Percentiles rank a stretch among this genome's conserved stretches.
These are phyloP conservation scores for Notarius lentiginosus DNA, from an alignment of 2,113 vertebrate species.

Conservation along the genomic window DNA sequence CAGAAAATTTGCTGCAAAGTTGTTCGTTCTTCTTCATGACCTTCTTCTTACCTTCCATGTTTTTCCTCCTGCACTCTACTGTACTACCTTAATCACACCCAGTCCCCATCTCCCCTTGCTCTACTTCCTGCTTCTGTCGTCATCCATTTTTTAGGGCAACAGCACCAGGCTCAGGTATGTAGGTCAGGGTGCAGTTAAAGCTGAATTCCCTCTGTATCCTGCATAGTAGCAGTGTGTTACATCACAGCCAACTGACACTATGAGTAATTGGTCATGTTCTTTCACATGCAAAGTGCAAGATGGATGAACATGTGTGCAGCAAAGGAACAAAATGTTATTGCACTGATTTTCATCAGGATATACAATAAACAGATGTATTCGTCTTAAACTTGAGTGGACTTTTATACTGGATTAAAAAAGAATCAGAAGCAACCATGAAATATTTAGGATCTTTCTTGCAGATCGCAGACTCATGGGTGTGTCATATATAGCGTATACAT, in stretches of 20 bases:
- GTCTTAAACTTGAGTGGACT: not conserved
- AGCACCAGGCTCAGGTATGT: conserved; percentile 60
- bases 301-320: not conserved
- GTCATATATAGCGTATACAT: not conserved
- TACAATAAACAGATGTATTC: no score
- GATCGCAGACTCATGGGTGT: not conserved
- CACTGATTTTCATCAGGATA: conserved; percentile 2
- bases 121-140: conserved; percentile 22
- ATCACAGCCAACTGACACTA: conserved; percentile 33
- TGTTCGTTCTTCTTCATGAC: not conserved
- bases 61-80: not conserved
- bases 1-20: not conserved
- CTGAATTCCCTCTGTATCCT: conserved; percentile 34
- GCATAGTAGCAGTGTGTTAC: conserved; percentile 29
- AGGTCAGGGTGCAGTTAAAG: conserved; percentile 60
- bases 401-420: no score
- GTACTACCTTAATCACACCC: not conserved
- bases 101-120: not conserved
- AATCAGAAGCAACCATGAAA: not conserved
- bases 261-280: conserved; percentile 37
- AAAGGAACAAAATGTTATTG: not conserved
- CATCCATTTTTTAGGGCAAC: conserved; percentile 48
- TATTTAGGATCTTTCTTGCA: not conserved
- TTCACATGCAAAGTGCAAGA: not conserved
- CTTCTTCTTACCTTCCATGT: not conserved